A percentile compares a stretch with the other conserved stretches of the same genome.
Evolutionary conservation across 1,140 invertebrate species (phyloP).

Genomic region (Papilio helenus): DNA sequence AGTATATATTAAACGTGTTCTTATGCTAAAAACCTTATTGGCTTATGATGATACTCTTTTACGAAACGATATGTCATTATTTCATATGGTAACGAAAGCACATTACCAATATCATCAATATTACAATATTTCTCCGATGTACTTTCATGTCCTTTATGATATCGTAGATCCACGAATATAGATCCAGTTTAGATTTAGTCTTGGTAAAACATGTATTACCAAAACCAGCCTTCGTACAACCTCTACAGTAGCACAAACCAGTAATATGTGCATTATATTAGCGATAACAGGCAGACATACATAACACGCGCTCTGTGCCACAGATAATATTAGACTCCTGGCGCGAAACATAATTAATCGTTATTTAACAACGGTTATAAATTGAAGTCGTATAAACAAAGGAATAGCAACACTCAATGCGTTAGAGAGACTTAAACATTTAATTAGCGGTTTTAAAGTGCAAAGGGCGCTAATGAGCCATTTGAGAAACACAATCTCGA

Average conservation of each 20-base stretch:
- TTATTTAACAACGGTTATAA: conserved; percentile 44
- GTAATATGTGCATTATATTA: conserved; percentile 15
- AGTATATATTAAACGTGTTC: not conserved
- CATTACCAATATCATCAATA: not conserved
- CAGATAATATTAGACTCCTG: conserved; percentile 41
- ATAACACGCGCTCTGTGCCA: not conserved
- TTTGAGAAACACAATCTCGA: conserved; percentile 52
- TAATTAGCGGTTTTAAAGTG: conserved; percentile 30
- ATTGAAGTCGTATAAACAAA: conserved; percentile 29
- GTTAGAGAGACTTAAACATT: not conserved
- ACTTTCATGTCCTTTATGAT: not conserved
- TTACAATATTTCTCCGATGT: not conserved
- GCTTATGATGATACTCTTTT: not conserved
- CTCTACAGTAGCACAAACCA: conserved; percentile 9
- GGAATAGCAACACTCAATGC: conserved; percentile 18
- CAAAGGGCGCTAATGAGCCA: conserved; percentile 46
- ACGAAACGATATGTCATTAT: not conserved
- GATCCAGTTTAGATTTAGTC: not conserved
- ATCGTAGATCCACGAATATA: not conserved
- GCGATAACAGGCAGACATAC: conserved; percentile 18
- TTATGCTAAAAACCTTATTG: not conserved
- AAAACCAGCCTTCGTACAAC: not conserved
- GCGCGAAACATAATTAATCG: conserved; percentile 42
- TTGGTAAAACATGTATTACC: not conserved
- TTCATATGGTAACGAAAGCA: not conserved